phyloP scores from a whole-genome alignment of 1,140 invertebrate species.

The Popillia japonica region DNA sequence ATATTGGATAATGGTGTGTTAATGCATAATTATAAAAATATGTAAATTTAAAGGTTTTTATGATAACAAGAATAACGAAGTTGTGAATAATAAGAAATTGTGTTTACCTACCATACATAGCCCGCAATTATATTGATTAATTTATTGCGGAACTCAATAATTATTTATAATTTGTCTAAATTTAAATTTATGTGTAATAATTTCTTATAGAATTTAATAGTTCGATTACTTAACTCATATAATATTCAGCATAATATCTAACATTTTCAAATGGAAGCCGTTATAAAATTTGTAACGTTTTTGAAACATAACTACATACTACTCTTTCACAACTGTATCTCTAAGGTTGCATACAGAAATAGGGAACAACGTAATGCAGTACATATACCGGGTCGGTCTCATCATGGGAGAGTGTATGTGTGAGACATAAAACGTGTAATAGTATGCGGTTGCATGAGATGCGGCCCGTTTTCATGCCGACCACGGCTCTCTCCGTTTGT shows the following conservation, averaged over 20 bases:
- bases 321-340: slow-evolving; percentile 16
- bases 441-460: slow-evolving; percentile 25
- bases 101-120: too few species aligned
- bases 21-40: too few species aligned
- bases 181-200: too few species aligned
- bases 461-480: slow-evolving; percentile 50
- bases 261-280: background rate
- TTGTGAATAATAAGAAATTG: too few species aligned
- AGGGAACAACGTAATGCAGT: slow-evolving; percentile 18
- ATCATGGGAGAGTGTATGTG: slow-evolving; percentile 6
- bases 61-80: too few species aligned
- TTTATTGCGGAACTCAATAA: too few species aligned
- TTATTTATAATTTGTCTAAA: too few species aligned
- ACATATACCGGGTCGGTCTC: background rate
- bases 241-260: background rate
- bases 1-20: too few species aligned
- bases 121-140: too few species aligned
- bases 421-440: slow-evolving; percentile 36
- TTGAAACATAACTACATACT: background rate
- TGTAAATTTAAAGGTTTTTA: too few species aligned
- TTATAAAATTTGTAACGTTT: slow-evolving; percentile 13
- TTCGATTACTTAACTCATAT: too few species aligned
- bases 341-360: slow-evolving; percentile 26
- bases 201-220: too few species aligned
- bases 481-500: slow-evolving; percentile 54